Base-by-base conservation (phyloP, 2,888 invertebrate species). In the Zele albiditarsus region DNA sequence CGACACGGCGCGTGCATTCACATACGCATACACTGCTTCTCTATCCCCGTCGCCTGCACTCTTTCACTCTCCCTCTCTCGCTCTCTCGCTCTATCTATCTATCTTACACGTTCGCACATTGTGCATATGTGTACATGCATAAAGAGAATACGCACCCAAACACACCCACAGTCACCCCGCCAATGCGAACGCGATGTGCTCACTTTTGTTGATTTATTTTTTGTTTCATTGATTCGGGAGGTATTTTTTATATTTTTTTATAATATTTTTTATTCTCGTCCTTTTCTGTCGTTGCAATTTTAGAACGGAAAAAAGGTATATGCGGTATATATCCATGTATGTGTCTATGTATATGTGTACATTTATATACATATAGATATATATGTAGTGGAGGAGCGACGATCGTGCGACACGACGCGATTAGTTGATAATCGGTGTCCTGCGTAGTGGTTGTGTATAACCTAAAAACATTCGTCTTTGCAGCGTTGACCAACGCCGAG, bases 401-500 rank as follows among this genome's bases (percentile, higher is more conserved):
- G n/a, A 78, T 75, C 38, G 33, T 20, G 69, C 72, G 74, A 49
- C 65, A 62, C 62, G 63, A 38, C 63, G 65, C 77, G 71, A 74
- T 67, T 72, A 78, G 60, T 76, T 71, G 58, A 71, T 77, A 78
- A 78, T 71, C 68, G 71, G 46, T 42, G 60, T 49, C 49, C 28
- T 28, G 27, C 38, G 60, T 60, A 73, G 57, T 69, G 57, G 28
- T 49, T 42, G 68, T 68, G 68, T 53, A 58, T 71, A 28, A 75
- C 49, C 75, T 75, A 57, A 75, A 75, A 75, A 75, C 75, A 75
- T 75, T 49, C 60, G 53, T 60, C 75, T 66, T 66, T 42, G 71
- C n/a, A 16, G 33, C 75, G 75, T 75, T 75, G 78, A 79, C 81
- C 80, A 84, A 84, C 84, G 85, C 84, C 81, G 81, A 75, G 74